phyloP scores from a whole-genome alignment of 2,888 invertebrate species.

The Scaptomyza flava region DNA sequence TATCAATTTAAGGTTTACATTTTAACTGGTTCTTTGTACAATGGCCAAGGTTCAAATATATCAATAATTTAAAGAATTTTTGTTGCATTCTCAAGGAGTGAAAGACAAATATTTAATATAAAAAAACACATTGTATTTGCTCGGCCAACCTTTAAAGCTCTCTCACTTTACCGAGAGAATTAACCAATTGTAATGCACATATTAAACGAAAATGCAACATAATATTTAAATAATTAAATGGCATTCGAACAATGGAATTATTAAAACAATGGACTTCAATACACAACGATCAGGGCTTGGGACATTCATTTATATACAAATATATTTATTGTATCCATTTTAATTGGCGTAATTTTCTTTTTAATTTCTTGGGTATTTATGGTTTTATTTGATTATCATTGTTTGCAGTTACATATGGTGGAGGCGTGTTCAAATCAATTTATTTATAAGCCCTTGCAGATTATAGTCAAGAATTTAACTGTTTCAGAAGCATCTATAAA shows the following conservation, averaged over 20 bases:
- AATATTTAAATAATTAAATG: conserved; percentile 59
- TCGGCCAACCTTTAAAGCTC: too few relatives aligned
- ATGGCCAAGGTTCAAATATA: neutral
- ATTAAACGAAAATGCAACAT: conserved; percentile 47
- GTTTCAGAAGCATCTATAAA: neutral
- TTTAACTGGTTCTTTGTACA: neutral
- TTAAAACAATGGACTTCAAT: conserved; percentile 32
- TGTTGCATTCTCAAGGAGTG: too few relatives aligned
- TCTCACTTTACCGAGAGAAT: neutral
- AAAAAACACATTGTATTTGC: too few relatives aligned
- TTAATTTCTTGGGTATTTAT: conserved; percentile 5
- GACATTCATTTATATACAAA: conserved; percentile 4
- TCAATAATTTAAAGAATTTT: neutral
- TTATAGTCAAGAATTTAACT: neutral
- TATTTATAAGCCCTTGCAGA: conserved; percentile 26
- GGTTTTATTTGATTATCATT: conserved; percentile 7
- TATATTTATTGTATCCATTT: conserved; percentile 1
- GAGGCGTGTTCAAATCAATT: neutral
- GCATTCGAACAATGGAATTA: conserved; percentile 44
- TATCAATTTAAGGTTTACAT: neutral
- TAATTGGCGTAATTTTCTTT: conserved; percentile 3
- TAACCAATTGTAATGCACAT: conserved; percentile 39
- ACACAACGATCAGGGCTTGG: neutral
- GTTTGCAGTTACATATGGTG: conserved; percentile 10
- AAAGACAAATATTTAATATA: too few relatives aligned